Evolutionary conservation across 30 jellyfish, hydroid and myxozoan genomes (phyloP), one percentile per base, ranked within the genome.

Genomic region (Aurelia coerulea): DNA sequence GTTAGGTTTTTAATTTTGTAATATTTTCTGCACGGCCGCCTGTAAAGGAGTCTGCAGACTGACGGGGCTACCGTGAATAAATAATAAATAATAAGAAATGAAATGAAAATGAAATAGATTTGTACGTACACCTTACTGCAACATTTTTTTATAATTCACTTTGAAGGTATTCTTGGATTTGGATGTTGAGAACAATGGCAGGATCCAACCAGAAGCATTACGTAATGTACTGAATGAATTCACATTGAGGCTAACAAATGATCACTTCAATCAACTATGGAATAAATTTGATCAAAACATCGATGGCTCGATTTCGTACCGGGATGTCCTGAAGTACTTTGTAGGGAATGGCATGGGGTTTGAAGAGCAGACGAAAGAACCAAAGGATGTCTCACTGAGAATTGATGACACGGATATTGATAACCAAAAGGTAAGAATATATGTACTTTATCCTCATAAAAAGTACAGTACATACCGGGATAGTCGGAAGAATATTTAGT

Each of bases 211-310:
- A 3, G 84, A 68, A n/a, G 60, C 79, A 15, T 33, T 81, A 13
- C 84, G 80, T 10, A 72, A 50, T 17, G 51, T 81, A 67, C 82
- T 81, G 31, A 68, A 59, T 42, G 84, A 81, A 73, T 83, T 67
- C 42, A 81, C 91, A 9, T 59, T 81, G 59, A 68, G 66, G 23
- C 29, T 81, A 31, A 11, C 73, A 1, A 62, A 53, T 32, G 91
- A 68, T 10, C 91, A 81, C 37, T 81, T 81, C 74, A 51, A 39
- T 42, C 66, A 81, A 16, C 75, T 81, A 5, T 81, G 91, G 83
- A 68, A 52, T 58, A 81, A 67, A 69, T 81, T 67, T 63, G 84
- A 81, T 23, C 77, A 59, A 46, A 52, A 67, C 23, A 46, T 31
- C 7, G 74, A 53, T 11, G 91, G 91, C 29, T 16, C 81, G 53